Base-by-base conservation (phyloP, 37 sponge, comb jelly and placozoan species). In the Halichondria panicea region DNA sequence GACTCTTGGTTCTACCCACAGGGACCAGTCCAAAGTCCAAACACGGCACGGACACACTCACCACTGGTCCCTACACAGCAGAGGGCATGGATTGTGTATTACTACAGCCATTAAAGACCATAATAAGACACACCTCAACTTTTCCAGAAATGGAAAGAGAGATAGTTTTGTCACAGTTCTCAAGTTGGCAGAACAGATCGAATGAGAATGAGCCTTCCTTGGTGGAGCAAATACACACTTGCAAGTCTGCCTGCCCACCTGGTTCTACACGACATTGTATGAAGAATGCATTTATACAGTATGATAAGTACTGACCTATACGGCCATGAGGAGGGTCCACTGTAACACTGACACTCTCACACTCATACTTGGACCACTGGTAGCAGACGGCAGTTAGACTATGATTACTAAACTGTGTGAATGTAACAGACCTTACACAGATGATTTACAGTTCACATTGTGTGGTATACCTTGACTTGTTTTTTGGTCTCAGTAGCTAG, bases 11-110 rank as follows among this genome's bases (percentile, higher is more conserved):
- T 25, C 32, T 30, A 18, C 89, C 92, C 22, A 82, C 43, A 0
- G 35, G 31, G 54, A 91, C 64, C 43, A 91, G 76, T 4, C 89
- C 84, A 78, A 83, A 91, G 50, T 86, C 43, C 1, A 91, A 56
- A 57, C 53, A 52, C 27, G 75, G 63, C 21, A 42, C 55, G 18
- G 61, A 58, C 38, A 85, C 18, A 35, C 30, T 53, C 42, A 90
- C 33, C 5, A 22, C 37, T 41, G 87, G 87, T 53, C 65, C 77
- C 87, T 90, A 67, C n/a, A 19, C 36, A 8, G 54, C 30, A 75
- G n/a, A 68, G 0, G 19, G 37, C 25, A 30, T 36, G 9, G 19
- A 30, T 1, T 38, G 3, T 45, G 55, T 38, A 21, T 4, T 3
- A 71, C 33, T 4, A 62, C 45, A 70, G 24, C 9, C 30, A 9